Evolutionary conservation across 1,140 invertebrate species (phyloP).

Genomic region (Drosophila kurseongensis): DNA sequence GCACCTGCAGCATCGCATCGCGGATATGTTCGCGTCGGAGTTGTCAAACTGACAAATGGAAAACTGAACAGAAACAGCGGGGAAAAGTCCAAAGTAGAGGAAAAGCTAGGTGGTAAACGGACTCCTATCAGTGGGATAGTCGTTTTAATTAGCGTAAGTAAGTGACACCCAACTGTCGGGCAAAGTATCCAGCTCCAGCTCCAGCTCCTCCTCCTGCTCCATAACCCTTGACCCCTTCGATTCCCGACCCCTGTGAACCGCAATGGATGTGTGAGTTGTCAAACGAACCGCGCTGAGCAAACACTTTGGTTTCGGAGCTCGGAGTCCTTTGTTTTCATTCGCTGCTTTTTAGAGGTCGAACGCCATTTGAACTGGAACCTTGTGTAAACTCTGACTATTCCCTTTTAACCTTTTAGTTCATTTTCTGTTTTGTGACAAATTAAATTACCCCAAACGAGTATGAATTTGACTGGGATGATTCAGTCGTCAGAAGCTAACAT

Average conservation of each 20-base stretch:
- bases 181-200: neutral
- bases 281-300: constrained; percentile 68
- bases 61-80: constrained; percentile 7
- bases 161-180: constrained; percentile 52
- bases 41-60: constrained; percentile 57
- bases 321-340: constrained; percentile 17
- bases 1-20: constrained; percentile 26
- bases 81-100: constrained; percentile 17
- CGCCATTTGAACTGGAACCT: constrained; percentile 3
- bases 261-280: constrained; percentile 36
- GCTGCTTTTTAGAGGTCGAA: constrained; percentile 21
- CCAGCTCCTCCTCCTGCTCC: neutral
- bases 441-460: constrained; percentile 1
- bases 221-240: neutral
- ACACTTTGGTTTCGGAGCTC: constrained; percentile 50
- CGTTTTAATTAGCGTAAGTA: constrained; percentile 81
- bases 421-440: neutral
- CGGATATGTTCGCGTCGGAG: constrained; percentile 53
- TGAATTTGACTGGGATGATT: neutral
- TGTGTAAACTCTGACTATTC: neutral
- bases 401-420: neutral
- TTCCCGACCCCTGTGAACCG: neutral
- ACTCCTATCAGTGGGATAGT: constrained; percentile 17
- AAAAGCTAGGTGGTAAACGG: neutral
- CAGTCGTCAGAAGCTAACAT: no score